Conservation (phyloP, 2,888 invertebrate species). For the Drosophila percnosoma region DNA sequence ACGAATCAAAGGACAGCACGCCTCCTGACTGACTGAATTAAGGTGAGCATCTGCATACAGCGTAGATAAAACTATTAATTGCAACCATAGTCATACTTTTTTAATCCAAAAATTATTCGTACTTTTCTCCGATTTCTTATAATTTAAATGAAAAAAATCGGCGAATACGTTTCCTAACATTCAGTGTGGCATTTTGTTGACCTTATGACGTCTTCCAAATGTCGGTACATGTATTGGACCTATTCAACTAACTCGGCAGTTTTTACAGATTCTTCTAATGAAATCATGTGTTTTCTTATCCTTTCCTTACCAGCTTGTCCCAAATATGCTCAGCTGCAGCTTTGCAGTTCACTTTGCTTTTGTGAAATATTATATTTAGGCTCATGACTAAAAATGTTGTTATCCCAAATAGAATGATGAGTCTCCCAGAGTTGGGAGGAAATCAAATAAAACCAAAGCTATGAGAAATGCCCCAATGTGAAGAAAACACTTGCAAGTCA, state of each 20-base stretch:
- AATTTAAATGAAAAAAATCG: not conserved
- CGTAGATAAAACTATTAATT: not conserved
- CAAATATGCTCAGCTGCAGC: too few species aligned
- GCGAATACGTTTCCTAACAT: not conserved
- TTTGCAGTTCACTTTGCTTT: not conserved
- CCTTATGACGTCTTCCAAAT: not conserved
- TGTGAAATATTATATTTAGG: too few species aligned
- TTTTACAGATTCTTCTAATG: too few species aligned
- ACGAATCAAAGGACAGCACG: not conserved
- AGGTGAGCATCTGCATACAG: constrained; percentile 15
- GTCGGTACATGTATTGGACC: not conserved
- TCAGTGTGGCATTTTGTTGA: not conserved
- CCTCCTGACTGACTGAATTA: not conserved
- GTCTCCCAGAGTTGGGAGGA: too few species aligned
- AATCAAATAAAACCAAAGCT: too few species aligned
- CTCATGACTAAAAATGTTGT: too few species aligned
- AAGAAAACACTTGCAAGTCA: too few species aligned
- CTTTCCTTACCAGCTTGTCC: too few species aligned
- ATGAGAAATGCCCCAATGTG: too few species aligned
- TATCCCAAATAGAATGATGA: not conserved
- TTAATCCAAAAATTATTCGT: not conserved
- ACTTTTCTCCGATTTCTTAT: not conserved
- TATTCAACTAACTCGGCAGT: too few species aligned
- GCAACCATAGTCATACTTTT: not conserved
- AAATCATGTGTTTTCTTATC: too few species aligned